Evolutionary conservation across 2,113 vertebrate species (phyloP).

Genomic region (Perca fluviatilis): DNA sequence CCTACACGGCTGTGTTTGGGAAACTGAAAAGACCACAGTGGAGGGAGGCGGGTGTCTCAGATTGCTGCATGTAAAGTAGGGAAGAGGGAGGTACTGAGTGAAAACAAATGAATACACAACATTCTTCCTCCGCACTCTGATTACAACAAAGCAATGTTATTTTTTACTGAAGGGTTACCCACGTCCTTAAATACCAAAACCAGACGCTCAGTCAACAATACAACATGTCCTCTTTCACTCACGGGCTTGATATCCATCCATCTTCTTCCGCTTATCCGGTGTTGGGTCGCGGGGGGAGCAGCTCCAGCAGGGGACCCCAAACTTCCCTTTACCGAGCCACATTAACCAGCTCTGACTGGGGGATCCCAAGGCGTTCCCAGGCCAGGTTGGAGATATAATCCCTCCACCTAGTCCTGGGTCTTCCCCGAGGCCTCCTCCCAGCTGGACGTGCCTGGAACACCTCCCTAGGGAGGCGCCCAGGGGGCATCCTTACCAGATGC

Average conservation of each 20-base stretch:
- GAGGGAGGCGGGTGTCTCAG: conserved; percentile 27
- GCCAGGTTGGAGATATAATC: too few species aligned
- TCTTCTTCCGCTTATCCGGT: too few species aligned
- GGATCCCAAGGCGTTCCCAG: too few species aligned
- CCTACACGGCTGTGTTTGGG: conserved; percentile 43
- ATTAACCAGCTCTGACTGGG: too few species aligned
- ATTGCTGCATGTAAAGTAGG: conserved; percentile 32
- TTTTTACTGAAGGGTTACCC: conserved; percentile 22
- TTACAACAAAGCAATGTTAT: conserved; percentile 37
- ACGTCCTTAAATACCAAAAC: conserved; percentile 21
- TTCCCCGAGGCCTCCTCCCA: too few species aligned
- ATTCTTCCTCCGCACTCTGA: conserved; percentile 38
- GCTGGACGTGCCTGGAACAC: too few species aligned
- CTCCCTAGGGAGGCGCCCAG: too few species aligned
- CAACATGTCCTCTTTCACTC: conserved; percentile 21
- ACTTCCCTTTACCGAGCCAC: too few species aligned
- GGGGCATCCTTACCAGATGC: too few species aligned
- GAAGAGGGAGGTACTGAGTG: conserved; percentile 41
- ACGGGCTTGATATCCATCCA: background rate
- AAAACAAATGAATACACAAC: conserved; percentile 57
- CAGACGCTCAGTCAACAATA: conserved; percentile 44
- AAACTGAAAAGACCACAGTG: conserved; percentile 46
- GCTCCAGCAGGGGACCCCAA: too few species aligned
- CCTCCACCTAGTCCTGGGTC: too few species aligned
- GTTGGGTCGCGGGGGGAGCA: too few species aligned